Percentiles rank a stretch among this genome's conserved stretches.
Evolutionary conservation across 2,888 invertebrate species (phyloP).

Genomic region (Thymelicus lineola): DNA sequence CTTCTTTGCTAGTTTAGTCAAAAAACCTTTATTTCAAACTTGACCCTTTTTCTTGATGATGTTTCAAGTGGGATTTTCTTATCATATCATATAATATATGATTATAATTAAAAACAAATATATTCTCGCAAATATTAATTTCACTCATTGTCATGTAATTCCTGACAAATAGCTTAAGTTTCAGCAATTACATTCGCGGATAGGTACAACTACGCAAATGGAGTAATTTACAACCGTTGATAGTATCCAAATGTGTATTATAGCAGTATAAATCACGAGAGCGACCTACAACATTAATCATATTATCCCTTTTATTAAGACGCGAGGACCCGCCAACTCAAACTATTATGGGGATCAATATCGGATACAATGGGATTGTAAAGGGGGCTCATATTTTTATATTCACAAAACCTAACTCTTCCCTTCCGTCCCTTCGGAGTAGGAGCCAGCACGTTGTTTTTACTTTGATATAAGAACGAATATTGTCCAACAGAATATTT

Average conservation of each 20-base stretch:
- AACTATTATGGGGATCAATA: constrained; percentile 84
- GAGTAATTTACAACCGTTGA: constrained; percentile 33
- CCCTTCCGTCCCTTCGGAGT: constrained; percentile 70
- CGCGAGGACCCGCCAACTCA: constrained; percentile 73
- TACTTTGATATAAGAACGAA: constrained; percentile 61
- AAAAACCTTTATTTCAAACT: no score
- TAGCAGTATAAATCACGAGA: constrained; percentile 31
- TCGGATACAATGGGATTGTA: constrained; percentile 82
- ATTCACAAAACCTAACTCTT: constrained; percentile 84
- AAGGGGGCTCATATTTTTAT: constrained; percentile 84
- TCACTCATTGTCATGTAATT: constrained; percentile 21
- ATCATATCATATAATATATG: background rate
- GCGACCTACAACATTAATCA: constrained; percentile 60
- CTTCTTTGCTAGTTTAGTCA: no score
- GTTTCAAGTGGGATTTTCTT: background rate
- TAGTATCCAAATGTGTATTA: constrained; percentile 31
- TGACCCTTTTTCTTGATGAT: background rate
- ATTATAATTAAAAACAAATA: no score
- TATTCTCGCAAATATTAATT: background rate
- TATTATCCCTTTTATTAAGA: constrained; percentile 76
- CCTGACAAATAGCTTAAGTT: constrained; percentile 27
- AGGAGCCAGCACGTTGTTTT: constrained; percentile 53
- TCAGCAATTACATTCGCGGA: constrained; percentile 29
- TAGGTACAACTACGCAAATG: constrained; percentile 33
- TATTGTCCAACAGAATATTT: constrained; percentile 65